A percentile compares a stretch with the other conserved stretches of the same genome.
These are phyloP conservation scores for Hofmannophila pseudospretella DNA, from an alignment of 2,888 invertebrate species.

Conservation along the genomic window DNA sequence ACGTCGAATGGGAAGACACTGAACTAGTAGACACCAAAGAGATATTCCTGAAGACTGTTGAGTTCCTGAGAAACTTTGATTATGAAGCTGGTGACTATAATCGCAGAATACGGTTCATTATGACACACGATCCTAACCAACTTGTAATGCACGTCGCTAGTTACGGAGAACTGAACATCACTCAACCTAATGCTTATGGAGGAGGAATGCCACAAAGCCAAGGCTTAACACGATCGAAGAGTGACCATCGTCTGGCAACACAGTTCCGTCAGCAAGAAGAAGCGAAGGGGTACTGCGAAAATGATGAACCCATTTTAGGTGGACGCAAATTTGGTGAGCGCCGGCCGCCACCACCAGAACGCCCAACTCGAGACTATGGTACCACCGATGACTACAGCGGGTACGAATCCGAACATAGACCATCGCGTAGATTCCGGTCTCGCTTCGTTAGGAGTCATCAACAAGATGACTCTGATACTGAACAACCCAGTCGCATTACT, in stretches of 20 bases:
- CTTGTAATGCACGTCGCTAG: slow-evolving; percentile 91
- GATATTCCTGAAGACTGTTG: slow-evolving; percentile 96
- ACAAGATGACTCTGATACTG: slow-evolving; percentile 87
- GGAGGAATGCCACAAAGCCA: slow-evolving; percentile 80
- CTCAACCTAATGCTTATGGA: slow-evolving; percentile 79
- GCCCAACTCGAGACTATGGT: slow-evolving; percentile 78
- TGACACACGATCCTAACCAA: slow-evolving; percentile 95
- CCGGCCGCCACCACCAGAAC: slow-evolving; percentile 71
- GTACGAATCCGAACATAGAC: slow-evolving; percentile 80
- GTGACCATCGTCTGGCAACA: slow-evolving; percentile 92
- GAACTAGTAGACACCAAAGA: slow-evolving; percentile 97
- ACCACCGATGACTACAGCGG: slow-evolving; percentile 82
- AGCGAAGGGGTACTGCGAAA: slow-evolving; percentile 79
- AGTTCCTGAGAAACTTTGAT: slow-evolving; percentile 96
- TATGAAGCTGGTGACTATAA: slow-evolving; percentile 94
- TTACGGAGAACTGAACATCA: slow-evolving; percentile 93
- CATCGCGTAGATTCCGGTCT: slow-evolving; percentile 84
- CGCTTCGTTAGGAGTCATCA: slow-evolving; percentile 82
- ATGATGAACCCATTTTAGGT: slow-evolving; percentile 83
- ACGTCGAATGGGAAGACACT: slow-evolving; percentile 94
- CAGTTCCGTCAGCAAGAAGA: slow-evolving; percentile 94
- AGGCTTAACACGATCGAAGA: slow-evolving; percentile 94
- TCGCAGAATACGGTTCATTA: slow-evolving; percentile 89
- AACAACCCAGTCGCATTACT: slow-evolving; percentile 79
- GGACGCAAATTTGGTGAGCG: slow-evolving; percentile 89